Conservation (phyloP, 2,888 invertebrate species). For the Falcaria lacertinaria region DNA sequence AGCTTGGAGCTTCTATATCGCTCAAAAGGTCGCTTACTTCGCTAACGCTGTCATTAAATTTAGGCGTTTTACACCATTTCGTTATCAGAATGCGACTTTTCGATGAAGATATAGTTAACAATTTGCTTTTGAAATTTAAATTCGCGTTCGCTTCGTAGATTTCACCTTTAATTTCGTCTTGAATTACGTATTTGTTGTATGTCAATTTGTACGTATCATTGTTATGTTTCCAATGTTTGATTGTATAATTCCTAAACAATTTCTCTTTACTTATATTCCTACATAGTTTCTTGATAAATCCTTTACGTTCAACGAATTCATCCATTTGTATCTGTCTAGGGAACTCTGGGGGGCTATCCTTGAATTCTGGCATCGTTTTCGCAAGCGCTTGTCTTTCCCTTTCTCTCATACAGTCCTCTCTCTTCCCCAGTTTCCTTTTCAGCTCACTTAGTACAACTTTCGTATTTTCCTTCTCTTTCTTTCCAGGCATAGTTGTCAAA, state of each 20-base stretch:
- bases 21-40: slow-evolving; percentile 34
- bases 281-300: slow-evolving; percentile 50
- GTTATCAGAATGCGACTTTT: slow-evolving; percentile 29
- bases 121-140: slow-evolving; percentile 36
- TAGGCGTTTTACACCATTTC: slow-evolving; percentile 54
- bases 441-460: slow-evolving; percentile 63
- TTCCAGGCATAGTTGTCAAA: slow-evolving; percentile 56
- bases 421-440: slow-evolving; percentile 62
- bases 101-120: slow-evolving; percentile 32
- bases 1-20: slow-evolving; percentile 32
- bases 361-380: slow-evolving; percentile 69
- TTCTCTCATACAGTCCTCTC: slow-evolving; percentile 72
- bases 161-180: slow-evolving; percentile 35
- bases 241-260: slow-evolving; percentile 31
- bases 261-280: slow-evolving; percentile 20
- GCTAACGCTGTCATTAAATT: slow-evolving; percentile 11
- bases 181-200: slow-evolving; percentile 31
- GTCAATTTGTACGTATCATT: slow-evolving; percentile 28
- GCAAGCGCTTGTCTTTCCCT: slow-evolving; percentile 67
- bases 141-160: slow-evolving; percentile 42
- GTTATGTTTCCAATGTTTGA: slow-evolving; percentile 17
- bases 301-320: slow-evolving; percentile 44
- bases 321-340: slow-evolving; percentile 62
- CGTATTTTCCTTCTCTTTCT: slow-evolving; percentile 56
- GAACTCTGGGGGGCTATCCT: slow-evolving; percentile 59